Percentiles rank a stretch among this genome's conserved stretches.
Conservation (phyloP, 2,113 vertebrate species). For the Gallinago paraguaiae region DNA sequence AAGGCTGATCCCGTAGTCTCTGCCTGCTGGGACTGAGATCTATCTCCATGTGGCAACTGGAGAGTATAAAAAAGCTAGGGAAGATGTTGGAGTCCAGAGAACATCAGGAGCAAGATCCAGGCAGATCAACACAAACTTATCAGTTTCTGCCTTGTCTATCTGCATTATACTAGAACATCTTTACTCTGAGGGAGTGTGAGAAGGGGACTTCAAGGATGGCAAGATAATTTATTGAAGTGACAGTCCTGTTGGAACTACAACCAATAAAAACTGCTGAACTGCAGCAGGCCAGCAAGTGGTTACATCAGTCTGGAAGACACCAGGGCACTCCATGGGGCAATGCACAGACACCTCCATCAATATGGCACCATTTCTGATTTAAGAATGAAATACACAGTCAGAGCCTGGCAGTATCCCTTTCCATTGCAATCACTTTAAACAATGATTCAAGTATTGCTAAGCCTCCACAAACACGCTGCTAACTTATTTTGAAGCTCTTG, state of each 20-base stretch:
- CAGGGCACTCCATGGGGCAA: neutral
- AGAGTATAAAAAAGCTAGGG: neutral
- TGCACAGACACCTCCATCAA: neutral
- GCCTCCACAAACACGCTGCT: rapidly evolving
- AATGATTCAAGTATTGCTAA: neutral
- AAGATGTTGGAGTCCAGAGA: neutral
- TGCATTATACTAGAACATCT: neutral
- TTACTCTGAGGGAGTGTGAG: neutral
- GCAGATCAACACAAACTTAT: neutral
- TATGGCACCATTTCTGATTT: neutral
- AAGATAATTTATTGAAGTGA: neutral
- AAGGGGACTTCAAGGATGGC: neutral
- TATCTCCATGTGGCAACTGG: neutral
- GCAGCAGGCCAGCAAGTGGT: neutral
- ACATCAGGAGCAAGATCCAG: neutral
- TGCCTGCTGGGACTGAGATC: neutral
- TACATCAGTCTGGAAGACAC: neutral
- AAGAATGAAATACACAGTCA: neutral
- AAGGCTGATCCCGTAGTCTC: neutral
- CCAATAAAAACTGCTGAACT: neutral
- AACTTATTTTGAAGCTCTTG: neutral
- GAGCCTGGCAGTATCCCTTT: neutral
- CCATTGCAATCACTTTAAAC: neutral
- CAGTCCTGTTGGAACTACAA: neutral
- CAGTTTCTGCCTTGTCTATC: neutral